Percentiles rank a stretch among this genome's conserved stretches.
Conservation (phyloP, 1,140 invertebrate genomes). For the Galleria mellonella region DNA sequence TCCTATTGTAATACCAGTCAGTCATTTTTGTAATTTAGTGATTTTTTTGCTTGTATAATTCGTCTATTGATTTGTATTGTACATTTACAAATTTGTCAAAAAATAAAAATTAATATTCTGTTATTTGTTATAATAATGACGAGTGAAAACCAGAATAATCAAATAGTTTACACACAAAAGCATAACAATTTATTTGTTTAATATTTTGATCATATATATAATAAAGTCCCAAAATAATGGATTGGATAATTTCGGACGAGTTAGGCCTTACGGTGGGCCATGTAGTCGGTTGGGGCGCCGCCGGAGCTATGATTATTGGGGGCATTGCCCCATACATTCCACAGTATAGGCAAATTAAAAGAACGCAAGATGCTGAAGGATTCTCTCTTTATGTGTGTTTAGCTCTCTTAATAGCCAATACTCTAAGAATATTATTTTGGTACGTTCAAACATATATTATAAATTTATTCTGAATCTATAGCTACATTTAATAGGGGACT, state of each 20-base stretch:
- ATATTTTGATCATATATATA: neutral
- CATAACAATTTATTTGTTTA: neutral
- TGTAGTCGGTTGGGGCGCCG: conserved; percentile 80
- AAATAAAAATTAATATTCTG: too few species aligned
- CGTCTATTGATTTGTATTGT: too few species aligned
- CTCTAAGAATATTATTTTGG: conserved; percentile 98
- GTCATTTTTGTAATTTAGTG: too few species aligned
- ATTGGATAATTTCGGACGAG: conserved; percentile 83
- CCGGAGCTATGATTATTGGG: conserved; percentile 92
- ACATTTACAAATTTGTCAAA: too few species aligned
- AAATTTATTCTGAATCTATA: too few species aligned
- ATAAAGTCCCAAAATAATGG: conserved; percentile 64
- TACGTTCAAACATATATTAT: conserved; percentile 71
- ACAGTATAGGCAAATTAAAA: conserved; percentile 94
- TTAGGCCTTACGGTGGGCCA: conserved; percentile 79
- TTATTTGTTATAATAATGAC: too few species aligned
- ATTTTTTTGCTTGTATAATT: too few species aligned
- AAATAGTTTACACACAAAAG: too few species aligned
- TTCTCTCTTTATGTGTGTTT: conserved; percentile 98
- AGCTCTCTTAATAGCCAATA: conserved; percentile 95
- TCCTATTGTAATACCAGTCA: too few species aligned
- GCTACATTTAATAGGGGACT: too few species aligned
- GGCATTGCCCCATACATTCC: conserved; percentile 91
- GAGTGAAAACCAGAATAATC: too few species aligned
- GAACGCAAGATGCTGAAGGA: conserved; percentile 93